Evolutionary conservation across 2,888 invertebrate genomes (phyloP), one percentile per base, ranked within the genome.

Genomic region (Zhuqinia jingwanae): DNA sequence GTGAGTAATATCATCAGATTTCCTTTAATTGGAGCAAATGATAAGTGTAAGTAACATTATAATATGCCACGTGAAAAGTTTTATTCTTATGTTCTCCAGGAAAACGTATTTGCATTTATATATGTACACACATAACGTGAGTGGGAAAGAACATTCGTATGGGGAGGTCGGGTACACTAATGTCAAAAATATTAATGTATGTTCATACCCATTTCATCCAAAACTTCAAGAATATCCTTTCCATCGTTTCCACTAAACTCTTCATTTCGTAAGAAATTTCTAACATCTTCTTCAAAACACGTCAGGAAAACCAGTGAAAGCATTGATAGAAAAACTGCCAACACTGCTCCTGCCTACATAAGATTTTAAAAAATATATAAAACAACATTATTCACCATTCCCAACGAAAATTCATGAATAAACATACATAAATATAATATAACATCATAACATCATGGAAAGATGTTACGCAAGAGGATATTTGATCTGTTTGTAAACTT

Each of bases 311-410:
- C 60, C 22, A 83, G 45, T 2, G 83, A 75, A 17, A 83, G 42
- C 11, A 83, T 36, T 1, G 87, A 79, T 6, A 79, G 30, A 15
- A 87, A 75, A 20, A 84, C 84, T 27, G 84, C 87, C 36, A 87
- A 58, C 15, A 87, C 83, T 5, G 87, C 83, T 25, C 84, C 84
- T 15, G 84, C 73, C 87, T 87, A 20, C 56, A 42, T n/a, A 20
- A 53, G 11, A 47, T n/a, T 36, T 36, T 8, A 36, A 36, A 36
- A 36, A 36, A 36, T 36, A 36, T 8, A 36, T 36, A 6, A 36
- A 3, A 36, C 36, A 36, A 36, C 36, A 6, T 8, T 36, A 6
- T 36, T 36, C 36, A 8, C 36, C 8, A 36, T 36, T 6, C 36
- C 5, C 36, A 36, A 6, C 8, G 3, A 36, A 36, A 36, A 36